Conservation (phyloP, 2,113 vertebrate species). For the Macrotis lagotis region DNA sequence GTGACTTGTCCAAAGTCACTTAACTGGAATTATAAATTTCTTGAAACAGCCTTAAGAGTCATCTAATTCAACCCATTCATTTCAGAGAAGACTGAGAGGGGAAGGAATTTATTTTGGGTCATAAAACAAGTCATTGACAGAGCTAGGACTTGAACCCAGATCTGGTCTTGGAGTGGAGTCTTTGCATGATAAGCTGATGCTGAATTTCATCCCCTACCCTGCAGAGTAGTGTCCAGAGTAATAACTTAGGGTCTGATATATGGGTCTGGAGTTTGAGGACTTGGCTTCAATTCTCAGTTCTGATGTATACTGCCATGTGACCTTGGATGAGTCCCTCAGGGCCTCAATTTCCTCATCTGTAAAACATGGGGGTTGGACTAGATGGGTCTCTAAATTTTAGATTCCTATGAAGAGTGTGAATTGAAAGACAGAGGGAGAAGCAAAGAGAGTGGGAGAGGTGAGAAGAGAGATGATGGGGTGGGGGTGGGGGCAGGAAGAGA, state of each 20-base stretch:
- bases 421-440: background rate
- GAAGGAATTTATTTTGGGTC: background rate
- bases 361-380: background rate
- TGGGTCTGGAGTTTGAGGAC: background rate
- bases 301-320: background rate
- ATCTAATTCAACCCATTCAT: background rate
- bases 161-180: background rate
- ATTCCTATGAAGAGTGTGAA: background rate
- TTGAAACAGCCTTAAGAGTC: background rate
- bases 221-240: background rate
- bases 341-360: background rate
- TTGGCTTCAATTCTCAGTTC: background rate
- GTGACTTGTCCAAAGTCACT: background rate
- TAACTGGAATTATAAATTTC: background rate
- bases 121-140: background rate
- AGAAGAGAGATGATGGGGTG: background rate
- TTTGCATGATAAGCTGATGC: background rate
- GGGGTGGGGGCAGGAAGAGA: background rate
- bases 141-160: background rate
- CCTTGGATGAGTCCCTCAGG: background rate
- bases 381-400: background rate
- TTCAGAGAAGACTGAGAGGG: background rate
- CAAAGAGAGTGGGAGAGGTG: background rate
- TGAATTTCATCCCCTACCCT: background rate
- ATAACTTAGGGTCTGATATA: background rate